Conservation (phyloP, 2,888 invertebrate genomes). For the Dolichomitus sp. region DNA sequence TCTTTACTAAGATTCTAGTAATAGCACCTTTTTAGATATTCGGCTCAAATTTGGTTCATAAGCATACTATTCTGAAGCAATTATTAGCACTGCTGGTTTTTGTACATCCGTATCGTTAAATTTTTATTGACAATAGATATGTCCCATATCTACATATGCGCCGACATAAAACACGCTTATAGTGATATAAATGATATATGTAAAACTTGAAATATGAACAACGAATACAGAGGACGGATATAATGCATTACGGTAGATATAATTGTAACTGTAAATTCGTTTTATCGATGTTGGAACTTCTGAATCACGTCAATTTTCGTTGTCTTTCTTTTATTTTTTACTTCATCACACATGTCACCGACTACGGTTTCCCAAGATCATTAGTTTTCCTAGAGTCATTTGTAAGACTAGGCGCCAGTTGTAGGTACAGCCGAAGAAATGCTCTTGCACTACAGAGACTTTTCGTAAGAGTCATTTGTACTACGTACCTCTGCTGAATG, state of each 20-base stretch:
- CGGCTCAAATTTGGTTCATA: background rate
- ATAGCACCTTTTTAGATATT: too few relatives aligned
- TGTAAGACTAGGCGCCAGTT: conserved; percentile 24
- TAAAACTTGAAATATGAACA: conserved; percentile 8
- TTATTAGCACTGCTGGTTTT: background rate
- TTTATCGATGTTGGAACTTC: background rate
- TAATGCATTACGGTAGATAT: conserved; percentile 1
- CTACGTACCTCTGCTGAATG: background rate
- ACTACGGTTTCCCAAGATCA: conserved; percentile 7
- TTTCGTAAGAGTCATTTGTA: conserved; percentile 40
- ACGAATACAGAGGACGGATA: background rate
- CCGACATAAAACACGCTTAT: background rate
- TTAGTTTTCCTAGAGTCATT: conserved; percentile 47
- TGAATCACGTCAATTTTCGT: background rate
- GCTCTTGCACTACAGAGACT: conserved; percentile 1
- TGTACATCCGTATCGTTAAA: too few relatives aligned
- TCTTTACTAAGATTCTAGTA: too few relatives aligned
- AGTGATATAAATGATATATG: conserved; percentile 29
- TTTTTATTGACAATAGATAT: too few relatives aligned
- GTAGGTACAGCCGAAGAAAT: conserved; percentile 5
- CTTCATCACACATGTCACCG: background rate
- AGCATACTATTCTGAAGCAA: too few relatives aligned
- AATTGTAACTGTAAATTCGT: conserved; percentile 11
- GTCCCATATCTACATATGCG: background rate
- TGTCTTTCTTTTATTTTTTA: conserved; percentile 3